Evolutionary conservation across 2,797 vertebrate species (phyloP), one percentile per base, ranked within the genome.

Genomic region (Acanthurus leucopareius): DNA sequence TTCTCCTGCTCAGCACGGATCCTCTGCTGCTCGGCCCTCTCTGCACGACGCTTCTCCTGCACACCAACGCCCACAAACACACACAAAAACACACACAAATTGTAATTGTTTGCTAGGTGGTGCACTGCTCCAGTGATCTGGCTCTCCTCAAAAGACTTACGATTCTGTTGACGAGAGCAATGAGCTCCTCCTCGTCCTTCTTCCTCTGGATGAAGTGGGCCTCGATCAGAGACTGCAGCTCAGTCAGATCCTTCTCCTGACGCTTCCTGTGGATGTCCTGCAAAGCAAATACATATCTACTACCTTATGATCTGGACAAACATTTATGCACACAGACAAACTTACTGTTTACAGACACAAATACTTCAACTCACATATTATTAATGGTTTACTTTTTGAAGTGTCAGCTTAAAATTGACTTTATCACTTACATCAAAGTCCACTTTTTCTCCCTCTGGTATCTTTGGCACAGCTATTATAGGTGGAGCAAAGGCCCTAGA

Each of bases 211-310:
- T 89, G 85, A 95, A 95, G 78, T 94, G 93, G 77, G 92, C 89
- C 81, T 95, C 93, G 2, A 95, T 95, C 63, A 95, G 89, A 53
- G 93, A 92, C 71, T 94, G 93, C 75, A 95, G 91, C 89, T 95
- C 94, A 35, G 89, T 11, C 70, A 95, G 82, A 83, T 95, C 94
- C 73, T 95, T 95, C 67, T 95, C 94, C 84, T 90, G 92, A 48
- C 93, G 91, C 86, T 96, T 95, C 80, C 93, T 93, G 79, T 95
- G 94, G 84, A 95, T 94, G 89, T 95, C 94, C 95, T 95, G 87
- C 80, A 54, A 32, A 20, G 82, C 51, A 54, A 0, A 40, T 17
- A 28, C 48, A 67, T 17, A 66, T 42, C 40, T 42, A 7, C 32
- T 35, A 35, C 32, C 5, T 54, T 57, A 14, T 62, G 5, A 7